Conservation (phyloP, 37 sponge, comb jelly and placozoan genomes). For the Eunapius fragilis region DNA sequence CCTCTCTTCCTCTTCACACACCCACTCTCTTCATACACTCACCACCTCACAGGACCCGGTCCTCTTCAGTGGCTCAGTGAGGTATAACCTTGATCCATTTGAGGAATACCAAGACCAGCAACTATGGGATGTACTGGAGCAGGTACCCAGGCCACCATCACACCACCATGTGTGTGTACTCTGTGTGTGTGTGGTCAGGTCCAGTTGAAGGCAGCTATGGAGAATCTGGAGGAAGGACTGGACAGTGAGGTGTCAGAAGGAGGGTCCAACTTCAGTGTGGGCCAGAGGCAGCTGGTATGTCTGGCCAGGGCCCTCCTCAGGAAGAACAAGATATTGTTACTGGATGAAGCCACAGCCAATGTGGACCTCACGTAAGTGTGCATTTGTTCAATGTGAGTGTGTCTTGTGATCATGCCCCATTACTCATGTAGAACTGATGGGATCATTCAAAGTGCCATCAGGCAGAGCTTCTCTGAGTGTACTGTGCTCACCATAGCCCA, state of each 20-base stretch:
- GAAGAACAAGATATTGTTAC: constrained; percentile 76
- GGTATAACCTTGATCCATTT: constrained; percentile 94
- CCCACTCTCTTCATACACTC: no score
- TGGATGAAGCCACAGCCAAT: constrained; percentile 91
- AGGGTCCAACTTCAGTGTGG: constrained; percentile 86
- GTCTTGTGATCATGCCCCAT: no score
- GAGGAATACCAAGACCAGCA: constrained; percentile 61
- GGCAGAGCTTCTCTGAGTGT: constrained; percentile 75
- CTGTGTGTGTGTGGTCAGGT: constrained; percentile 27
- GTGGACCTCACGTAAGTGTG: constrained; percentile 70
- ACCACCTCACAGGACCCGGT: constrained; percentile 70
- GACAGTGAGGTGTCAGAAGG: constrained; percentile 66
- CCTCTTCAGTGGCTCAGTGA: constrained; percentile 87
- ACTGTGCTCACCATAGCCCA: constrained; percentile 94
- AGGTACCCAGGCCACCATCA: constrained; percentile 24
- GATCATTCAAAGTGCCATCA: constrained; percentile 80
- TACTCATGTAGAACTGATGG: constrained; percentile 76
- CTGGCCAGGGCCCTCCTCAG: constrained; percentile 83
- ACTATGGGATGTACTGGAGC: constrained; percentile 82
- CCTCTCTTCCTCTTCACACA: no score
- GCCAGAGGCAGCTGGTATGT: constrained; percentile 87
- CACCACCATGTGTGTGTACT: no score
- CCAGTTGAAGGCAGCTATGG: constrained; percentile 68
- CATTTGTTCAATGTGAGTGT: no score
- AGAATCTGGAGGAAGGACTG: constrained; percentile 60